phyloP scores from a whole-genome alignment of 2,797 vertebrate species.

The Bovichtus diacanthus region DNA sequence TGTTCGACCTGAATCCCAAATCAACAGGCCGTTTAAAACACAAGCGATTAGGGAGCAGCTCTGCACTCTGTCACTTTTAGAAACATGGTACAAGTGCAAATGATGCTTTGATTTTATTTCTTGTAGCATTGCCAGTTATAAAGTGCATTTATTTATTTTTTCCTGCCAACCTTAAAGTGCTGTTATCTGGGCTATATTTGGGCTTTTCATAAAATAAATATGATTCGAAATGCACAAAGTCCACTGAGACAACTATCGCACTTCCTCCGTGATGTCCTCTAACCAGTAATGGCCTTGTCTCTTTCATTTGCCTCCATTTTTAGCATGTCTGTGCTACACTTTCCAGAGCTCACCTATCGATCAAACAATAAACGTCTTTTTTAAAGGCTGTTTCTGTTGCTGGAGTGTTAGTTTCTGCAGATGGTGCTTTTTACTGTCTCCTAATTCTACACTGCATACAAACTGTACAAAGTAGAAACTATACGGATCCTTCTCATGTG shows the following conservation, averaged over 20 bases:
- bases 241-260: neutral
- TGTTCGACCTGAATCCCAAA: conserved; percentile 57
- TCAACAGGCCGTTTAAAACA: conserved; percentile 66
- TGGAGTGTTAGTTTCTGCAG: neutral
- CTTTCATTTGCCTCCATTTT: neutral
- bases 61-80: conserved; percentile 33
- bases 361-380: neutral
- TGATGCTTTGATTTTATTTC: conserved; percentile 21
- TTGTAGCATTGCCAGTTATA: conserved; percentile 3
- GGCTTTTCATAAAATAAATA: conserved; percentile 35
- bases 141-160: conserved; percentile 30
- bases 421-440: neutral
- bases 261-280: neutral
- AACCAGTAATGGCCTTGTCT: neutral
- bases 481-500: neutral
- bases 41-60: conserved; percentile 27
- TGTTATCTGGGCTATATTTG: conserved; percentile 9
- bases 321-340: neutral
- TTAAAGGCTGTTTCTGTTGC: neutral
- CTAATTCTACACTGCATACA: neutral
- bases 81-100: conserved; percentile 2
- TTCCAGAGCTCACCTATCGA: neutral
- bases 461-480: neutral
- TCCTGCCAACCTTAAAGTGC: conserved; percentile 18
- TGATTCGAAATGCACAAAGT: neutral